phyloP scores from a whole-genome alignment of 2,888 invertebrate genomes.

The Phyllotreta cruciferae region DNA sequence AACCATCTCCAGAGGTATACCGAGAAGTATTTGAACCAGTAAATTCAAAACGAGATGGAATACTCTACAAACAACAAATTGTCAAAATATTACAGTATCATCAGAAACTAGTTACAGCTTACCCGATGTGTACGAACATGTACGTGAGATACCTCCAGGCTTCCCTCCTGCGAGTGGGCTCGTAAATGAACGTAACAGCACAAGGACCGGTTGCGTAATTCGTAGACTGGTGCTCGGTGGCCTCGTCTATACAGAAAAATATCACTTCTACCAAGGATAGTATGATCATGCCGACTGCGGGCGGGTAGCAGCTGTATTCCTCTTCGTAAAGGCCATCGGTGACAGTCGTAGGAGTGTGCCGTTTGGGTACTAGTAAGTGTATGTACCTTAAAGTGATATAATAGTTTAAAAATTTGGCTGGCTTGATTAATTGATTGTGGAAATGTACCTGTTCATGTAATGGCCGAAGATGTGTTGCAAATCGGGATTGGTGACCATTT shows the following conservation, averaged over 20 bases:
- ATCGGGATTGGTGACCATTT: slow-evolving; percentile 70
- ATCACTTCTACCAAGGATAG: slow-evolving; percentile 88
- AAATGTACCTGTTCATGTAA: slow-evolving; percentile 67
- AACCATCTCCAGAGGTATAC: slow-evolving; percentile 95
- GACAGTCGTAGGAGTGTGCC: slow-evolving; percentile 42
- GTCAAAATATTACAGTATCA: not conserved
- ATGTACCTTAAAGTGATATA: slow-evolving; percentile 41
- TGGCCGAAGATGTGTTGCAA: slow-evolving; percentile 72
- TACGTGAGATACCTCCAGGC: slow-evolving; percentile 95
- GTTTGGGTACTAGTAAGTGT: slow-evolving; percentile 44
- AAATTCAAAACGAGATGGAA: slow-evolving; percentile 92
- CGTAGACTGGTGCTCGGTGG: slow-evolving; percentile 53
- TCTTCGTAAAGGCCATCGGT: slow-evolving; percentile 72
- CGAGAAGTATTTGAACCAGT: slow-evolving; percentile 90
- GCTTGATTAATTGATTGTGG: slow-evolving; percentile 9
- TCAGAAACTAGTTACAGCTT: slow-evolving; percentile 52
- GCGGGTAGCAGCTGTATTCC: slow-evolving; percentile 92
- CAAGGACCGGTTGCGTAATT: slow-evolving; percentile 65
- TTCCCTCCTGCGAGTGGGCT: slow-evolving; percentile 84
- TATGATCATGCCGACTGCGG: slow-evolving; percentile 89
- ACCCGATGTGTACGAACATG: slow-evolving; percentile 96
- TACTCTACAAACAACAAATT: slow-evolving; percentile 63
- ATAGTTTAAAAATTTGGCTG: not conserved
- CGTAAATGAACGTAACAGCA: slow-evolving; percentile 81
- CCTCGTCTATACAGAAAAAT: slow-evolving; percentile 64